These are phyloP conservation scores for Montipora foliosa DNA, from an alignment of 64 coral and sea anemone species.

Conservation along the genomic window DNA sequence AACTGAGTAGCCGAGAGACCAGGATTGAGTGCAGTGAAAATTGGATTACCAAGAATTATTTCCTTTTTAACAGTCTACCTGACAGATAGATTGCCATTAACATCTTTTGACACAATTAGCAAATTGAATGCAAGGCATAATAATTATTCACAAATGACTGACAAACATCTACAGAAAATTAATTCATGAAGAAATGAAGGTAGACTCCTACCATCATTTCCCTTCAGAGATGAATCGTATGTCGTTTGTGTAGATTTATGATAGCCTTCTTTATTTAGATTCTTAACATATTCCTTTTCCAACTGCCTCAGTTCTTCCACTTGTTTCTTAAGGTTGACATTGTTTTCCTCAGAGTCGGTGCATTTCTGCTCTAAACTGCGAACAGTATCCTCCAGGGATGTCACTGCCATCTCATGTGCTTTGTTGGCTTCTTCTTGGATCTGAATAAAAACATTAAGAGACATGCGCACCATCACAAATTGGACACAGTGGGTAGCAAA, in stretches of 20 bases:
- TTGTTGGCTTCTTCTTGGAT: slow-evolving; percentile 90
- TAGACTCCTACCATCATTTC: slow-evolving; percentile 4
- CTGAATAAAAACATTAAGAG: slow-evolving; percentile 19
- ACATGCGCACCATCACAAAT: not conserved
- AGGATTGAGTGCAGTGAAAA: no score
- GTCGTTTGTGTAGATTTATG: slow-evolving; percentile 63
- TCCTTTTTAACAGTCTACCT: no score
- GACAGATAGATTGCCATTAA: no score
- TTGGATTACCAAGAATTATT: no score
- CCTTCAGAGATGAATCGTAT: not conserved
- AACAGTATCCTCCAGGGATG: slow-evolving; percentile 79
- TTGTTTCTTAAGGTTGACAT: slow-evolving; percentile 65
- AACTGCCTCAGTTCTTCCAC: slow-evolving; percentile 8
- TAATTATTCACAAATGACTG: no score
- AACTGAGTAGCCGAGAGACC: no score
- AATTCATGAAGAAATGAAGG: not conserved
- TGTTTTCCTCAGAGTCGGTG: slow-evolving; percentile 69
- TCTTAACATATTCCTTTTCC: slow-evolving; percentile 36
- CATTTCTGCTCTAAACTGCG: slow-evolving; percentile 84
- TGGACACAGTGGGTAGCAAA: no score
- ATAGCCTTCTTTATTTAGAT: not conserved
- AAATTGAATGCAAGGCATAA: no score
- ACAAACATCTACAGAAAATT: no score
- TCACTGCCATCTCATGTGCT: slow-evolving; percentile 80
- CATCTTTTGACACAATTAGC: no score